These are phyloP conservation scores for Colossoma macropomum DNA, from an alignment of 2,113 vertebrate species.

Conservation along the genomic window DNA sequence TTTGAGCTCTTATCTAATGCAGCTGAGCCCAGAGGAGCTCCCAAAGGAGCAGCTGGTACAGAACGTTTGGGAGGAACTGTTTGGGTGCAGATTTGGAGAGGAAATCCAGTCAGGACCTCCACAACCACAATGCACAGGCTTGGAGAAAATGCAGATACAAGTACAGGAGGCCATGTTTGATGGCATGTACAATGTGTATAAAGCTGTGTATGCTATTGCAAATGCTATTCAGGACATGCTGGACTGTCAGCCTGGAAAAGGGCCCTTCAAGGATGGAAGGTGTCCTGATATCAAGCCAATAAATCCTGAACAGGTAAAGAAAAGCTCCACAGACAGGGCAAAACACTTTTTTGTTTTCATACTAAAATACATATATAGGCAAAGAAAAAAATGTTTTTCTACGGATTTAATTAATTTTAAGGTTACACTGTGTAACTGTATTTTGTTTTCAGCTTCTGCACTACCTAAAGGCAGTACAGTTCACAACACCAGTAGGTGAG, in stretches of 20 bases:
- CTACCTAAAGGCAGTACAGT: conserved; percentile 41
- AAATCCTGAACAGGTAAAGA: neutral
- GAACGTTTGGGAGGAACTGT: conserved; percentile 70
- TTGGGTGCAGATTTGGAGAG: conserved; percentile 67
- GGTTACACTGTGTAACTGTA: neutral
- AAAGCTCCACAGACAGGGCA: neutral
- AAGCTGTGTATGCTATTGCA: conserved; percentile 65
- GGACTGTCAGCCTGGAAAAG: conserved; percentile 44
- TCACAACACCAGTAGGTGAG: conserved; percentile 42
- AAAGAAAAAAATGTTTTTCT: too few species aligned
- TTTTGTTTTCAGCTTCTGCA: conserved; percentile 35
- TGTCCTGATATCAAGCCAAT: conserved; percentile 6
- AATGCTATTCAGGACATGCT: conserved; percentile 56
- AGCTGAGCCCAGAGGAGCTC: conserved; percentile 49
- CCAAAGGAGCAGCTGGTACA: conserved; percentile 59
- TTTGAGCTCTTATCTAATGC: conserved; percentile 65
- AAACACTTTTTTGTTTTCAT: neutral
- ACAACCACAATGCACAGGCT: neutral
- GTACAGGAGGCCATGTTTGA: conserved; percentile 29
- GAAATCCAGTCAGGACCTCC: neutral
- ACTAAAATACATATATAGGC: too few species aligned
- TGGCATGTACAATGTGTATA: conserved; percentile 61
- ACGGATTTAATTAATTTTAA: neutral
- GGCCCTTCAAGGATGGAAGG: conserved; percentile 31
- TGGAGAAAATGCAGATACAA: conserved; percentile 28